Base-by-base conservation (phyloP, 2,888 invertebrate genomes). In the Volucella bombylans region DNA sequence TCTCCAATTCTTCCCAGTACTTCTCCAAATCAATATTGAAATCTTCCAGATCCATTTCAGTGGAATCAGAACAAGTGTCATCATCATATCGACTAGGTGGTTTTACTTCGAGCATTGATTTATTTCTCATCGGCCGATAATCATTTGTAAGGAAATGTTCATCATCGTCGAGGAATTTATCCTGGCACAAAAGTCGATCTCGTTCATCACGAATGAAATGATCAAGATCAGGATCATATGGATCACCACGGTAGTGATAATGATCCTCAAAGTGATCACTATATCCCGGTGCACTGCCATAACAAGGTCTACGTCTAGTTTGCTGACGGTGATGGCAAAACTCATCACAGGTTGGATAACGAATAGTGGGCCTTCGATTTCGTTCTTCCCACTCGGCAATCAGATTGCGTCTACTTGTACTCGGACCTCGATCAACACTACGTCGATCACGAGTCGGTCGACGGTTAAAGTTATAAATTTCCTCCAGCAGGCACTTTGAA, bases 11-110 rank as follows among this genome's bases (percentile, higher is more conserved):
- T 57, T 91, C 91, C 91, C 92, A 92, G 86, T 92, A 92, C 86
- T 92, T 92, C 69, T 91, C 91, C 83, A 92, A 88, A 79, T 92
- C 92, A 62, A 92, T 91, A 85, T 92, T 92, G 62, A 92, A 92
- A 77, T 92, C 92, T 81, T 92, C 91, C 52, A 92, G 86, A 61
- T 92, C 92, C 83, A 91, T 90, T 87, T 92, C 91, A 0, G 92
- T 92, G 23, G 92, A 91, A 54, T 92, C 92, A 1, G 91, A 91
- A 80, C 91, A 91, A 43, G 90, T 91, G 86, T 92, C 90, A 54
- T 92, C 92, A 57, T 91, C 91, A 52, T 89, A 92, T 47, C 91
- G 88, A 47, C 88, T 90, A 0, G 92, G 90, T 8, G 92, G 90
- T 67, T 91, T 90, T 43, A 92, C 91, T 78, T 92, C 92, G 43